Percentiles rank a stretch among this genome's conserved stretches.
phyloP scores from a whole-genome alignment of 2,888 invertebrate genomes.

The Itoplectis maculator region DNA sequence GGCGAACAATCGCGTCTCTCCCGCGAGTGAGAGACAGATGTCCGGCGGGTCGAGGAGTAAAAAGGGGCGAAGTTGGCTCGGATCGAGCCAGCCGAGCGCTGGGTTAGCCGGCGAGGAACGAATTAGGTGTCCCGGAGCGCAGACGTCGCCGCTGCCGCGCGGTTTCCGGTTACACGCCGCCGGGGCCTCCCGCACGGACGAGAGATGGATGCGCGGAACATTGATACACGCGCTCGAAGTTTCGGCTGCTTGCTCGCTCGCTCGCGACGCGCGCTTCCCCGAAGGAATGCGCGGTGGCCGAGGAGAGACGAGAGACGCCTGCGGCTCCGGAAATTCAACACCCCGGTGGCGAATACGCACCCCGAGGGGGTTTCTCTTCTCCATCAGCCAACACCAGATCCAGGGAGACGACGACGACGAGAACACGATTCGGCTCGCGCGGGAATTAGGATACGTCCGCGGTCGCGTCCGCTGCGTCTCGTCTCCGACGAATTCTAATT shows the following conservation, averaged over 20 bases:
- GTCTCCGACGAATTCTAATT: conserved; percentile 62
- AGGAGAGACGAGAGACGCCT: conserved; percentile 39
- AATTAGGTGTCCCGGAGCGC: conserved; percentile 79
- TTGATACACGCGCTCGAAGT: conserved; percentile 72
- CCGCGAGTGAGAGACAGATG: conserved; percentile 33
- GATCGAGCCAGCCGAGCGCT: too few species aligned
- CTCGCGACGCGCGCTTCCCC: conserved; percentile 74
- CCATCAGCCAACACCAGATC: conserved; percentile 36
- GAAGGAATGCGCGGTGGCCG: conserved; percentile 70
- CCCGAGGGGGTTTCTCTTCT: too few species aligned
- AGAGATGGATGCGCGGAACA: conserved; percentile 74
- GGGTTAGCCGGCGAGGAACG: conserved; percentile 69
- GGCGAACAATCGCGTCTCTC: neutral
- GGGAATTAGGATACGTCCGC: conserved; percentile 60
- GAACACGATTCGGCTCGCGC: conserved; percentile 46
- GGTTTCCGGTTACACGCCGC: conserved; percentile 80
- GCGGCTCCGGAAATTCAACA: conserved; percentile 64
- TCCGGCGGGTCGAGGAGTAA: conserved; percentile 10
- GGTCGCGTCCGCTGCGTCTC: conserved; percentile 45
- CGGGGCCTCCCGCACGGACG: conserved; percentile 76
- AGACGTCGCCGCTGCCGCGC: conserved; percentile 63
- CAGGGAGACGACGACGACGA: conserved; percentile 13
- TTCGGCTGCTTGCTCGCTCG: conserved; percentile 69
- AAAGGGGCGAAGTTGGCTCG: neutral
- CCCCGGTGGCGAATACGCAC: conserved; percentile 58